Evolutionary conservation across 1,140 invertebrate genomes (phyloP).

Genomic region (Phenacoccus solenopsis): DNA sequence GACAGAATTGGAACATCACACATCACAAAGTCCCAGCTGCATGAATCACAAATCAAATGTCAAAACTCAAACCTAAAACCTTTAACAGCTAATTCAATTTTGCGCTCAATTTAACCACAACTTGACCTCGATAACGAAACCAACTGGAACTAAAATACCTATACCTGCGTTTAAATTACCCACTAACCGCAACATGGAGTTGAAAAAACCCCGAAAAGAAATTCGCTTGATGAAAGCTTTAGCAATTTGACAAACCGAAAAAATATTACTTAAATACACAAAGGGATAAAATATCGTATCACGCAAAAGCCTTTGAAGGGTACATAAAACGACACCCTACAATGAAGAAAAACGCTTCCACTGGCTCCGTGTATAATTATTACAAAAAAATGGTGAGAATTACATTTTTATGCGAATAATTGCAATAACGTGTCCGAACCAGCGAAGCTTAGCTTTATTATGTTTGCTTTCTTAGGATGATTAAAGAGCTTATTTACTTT

Average conservation of each 20-base stretch:
- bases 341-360: constrained; percentile 8
- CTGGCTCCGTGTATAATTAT: neutral
- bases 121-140: no score
- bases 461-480: neutral
- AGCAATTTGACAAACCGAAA: constrained; percentile 7
- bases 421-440: neutral
- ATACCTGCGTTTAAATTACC: neutral
- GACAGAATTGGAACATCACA: no score
- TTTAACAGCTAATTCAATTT: no score
- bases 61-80: no score
- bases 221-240: constrained; percentile 6
- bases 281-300: no score
- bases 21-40: no score
- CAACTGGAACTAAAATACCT: neutral
- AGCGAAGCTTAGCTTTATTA: neutral
- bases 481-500: neutral
- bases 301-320: neutral
- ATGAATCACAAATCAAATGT: no score
- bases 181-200: neutral
- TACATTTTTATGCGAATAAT: constrained; percentile 8
- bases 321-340: neutral
- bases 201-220: no score
- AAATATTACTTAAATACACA: neutral
- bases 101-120: no score
- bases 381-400: constrained; percentile 14